Evolutionary conservation across 35 echinoderm and acorn worm species (phyloP), one percentile per base, ranked within the genome.

Genomic region (Eucidaris tribuloides): DNA sequence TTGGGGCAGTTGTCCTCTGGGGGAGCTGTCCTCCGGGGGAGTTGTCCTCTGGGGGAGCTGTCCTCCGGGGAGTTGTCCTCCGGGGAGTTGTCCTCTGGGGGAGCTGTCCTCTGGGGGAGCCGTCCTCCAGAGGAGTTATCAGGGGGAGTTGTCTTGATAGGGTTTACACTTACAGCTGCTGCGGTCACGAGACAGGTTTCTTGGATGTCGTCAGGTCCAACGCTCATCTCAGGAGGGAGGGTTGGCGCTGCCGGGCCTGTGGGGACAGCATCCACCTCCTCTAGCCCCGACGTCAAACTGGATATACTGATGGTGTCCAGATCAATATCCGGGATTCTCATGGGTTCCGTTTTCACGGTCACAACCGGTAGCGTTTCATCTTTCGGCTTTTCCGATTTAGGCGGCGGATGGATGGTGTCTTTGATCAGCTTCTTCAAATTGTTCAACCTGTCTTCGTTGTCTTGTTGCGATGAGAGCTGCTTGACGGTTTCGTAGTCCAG

Each of bases 271-370:
- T 85, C 82, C 5, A 68, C 25, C 7, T 89, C 86, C 29, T 78
- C 78, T 3, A 71, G 34, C 77, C 65, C 34, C 1, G 85, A 88
- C 24, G 82, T 55, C 2, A 94, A 49, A 71, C 91, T 94, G 50
- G 81, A 89, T 4, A 94, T 56, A 82, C 92, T 94, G 23, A 94
- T 77, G 4, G 82, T 85, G 58, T 94, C 92, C 4, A 88, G 81
- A 43, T 94, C 92, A 9, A 83, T 54, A 23, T 84, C 85, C 2
- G 68, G 34, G 24, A 74, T 74, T 36, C 25, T 79, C 4, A 65
- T 41, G 46, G 71, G 48, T 48, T 59, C 13, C 13, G 46, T 22
- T 44, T 74, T 74, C 41, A 41, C 20, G 9, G 48, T 52, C 37
- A 41, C 40, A 1, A 40, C 14, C 2, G 34, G 37, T 13, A 4